Base-by-base conservation (phyloP, 2,797 vertebrate species). In the Phoeniculus purpureus region DNA sequence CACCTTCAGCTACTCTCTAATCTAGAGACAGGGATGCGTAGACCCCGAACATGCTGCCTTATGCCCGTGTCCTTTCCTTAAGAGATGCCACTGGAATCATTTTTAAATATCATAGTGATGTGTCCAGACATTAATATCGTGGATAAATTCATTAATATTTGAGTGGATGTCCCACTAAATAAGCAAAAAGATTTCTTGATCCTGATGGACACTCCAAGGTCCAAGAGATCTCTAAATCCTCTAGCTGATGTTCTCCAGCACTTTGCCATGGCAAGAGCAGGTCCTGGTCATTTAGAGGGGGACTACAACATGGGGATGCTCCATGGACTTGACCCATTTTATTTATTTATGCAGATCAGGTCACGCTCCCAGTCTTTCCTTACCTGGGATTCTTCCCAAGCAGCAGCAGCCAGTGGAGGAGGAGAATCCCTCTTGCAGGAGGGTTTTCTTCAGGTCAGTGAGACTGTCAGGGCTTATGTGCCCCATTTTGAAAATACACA, bases 301-400 rank as follows among this genome's bases (percentile, higher is more conserved):
- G 43, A 67, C 22, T 4, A 4, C 0, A 4, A 7, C 3, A 17
- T 1, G 1, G 31, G 29, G 15, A 25, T 3, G 27, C 2, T 1
- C 2, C 0, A 32, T 2, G 6, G 13, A 8, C 21, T 26, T 45
- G 7, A 50, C 2, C 31, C 4, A 0, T 23, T 31, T 23, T 7
- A n/a, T 20, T 43, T 8, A 6, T 15, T 66, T 43, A 29, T 31
- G 20, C 1, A 0, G 0, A 25, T 17, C 25, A 6, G 37, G 37
- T 19, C 51, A 34, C 7, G 1, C 16, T 48, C 31, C 15, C 27
- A 3, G 7, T 13, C 37, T 9, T 12, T 48, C 58, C 72, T 79
- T 6, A 37, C 4, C 5, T 0, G 2, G 18, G 27, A 51, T 26
- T 48, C 32, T 18, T 15, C 66, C 48, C 61, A 12, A 12, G 17